Conservation (phyloP, 2,888 invertebrate genomes). For the Apamea sordens region DNA sequence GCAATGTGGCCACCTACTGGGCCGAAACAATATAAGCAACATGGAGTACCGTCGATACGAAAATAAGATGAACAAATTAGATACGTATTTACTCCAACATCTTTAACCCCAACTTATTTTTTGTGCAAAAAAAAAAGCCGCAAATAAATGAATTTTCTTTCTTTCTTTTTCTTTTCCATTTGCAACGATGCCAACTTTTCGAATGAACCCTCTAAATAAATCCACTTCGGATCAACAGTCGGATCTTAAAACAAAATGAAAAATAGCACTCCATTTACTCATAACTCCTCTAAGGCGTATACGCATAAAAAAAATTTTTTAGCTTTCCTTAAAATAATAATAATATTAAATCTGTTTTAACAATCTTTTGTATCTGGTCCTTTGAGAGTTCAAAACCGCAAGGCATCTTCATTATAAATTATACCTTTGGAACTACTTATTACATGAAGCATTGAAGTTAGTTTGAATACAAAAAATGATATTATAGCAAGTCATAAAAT, state of each 20-base stretch:
- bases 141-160: too few relatives aligned
- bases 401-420: not conserved
- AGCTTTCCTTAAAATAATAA: too few relatives aligned
- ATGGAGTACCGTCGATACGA: not conserved
- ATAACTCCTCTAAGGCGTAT: not conserved
- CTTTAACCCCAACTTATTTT: too few relatives aligned
- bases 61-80: too few relatives aligned
- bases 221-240: not conserved
- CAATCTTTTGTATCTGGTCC: slow-evolving; percentile 6
- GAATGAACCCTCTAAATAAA: not conserved
- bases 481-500: slow-evolving; percentile 12
- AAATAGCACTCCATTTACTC: slow-evolving; percentile 13
- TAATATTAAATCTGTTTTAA: slow-evolving; percentile 3
- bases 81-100: not conserved
- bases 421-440: not conserved
- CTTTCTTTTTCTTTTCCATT: not conserved
- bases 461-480: slow-evolving; percentile 10
- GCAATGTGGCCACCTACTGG: not conserved
- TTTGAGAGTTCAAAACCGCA: not conserved
- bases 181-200: not conserved
- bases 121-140: too few relatives aligned
- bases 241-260: not conserved
- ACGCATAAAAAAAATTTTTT: too few relatives aligned
- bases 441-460: not conserved
- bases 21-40: not conserved